Evolutionary conservation across 2,113 vertebrate species (phyloP), one percentile per base, ranked within the genome.

Genomic region (Macrotis lagotis): DNA sequence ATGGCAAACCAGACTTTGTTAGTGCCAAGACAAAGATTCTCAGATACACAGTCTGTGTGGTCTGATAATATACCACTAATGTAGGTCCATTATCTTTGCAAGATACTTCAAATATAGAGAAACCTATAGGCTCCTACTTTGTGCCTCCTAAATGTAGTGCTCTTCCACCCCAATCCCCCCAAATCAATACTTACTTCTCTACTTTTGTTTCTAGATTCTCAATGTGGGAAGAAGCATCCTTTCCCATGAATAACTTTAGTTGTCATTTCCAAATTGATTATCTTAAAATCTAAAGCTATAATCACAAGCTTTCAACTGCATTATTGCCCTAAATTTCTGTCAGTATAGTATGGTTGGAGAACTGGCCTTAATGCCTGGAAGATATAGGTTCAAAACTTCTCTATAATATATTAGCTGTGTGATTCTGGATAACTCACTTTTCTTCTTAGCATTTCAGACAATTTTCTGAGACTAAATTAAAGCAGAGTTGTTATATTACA

Each of bases 1-100:
- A 97, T 94, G 96, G 95, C 16, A 95, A 97, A 91, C 37, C 51
- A 93, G 89, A 95, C 25, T 95, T 96, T 96, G 49, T 53, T 88
- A 90, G 89, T 90, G 89, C 89, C 89, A 90, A 90, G 94, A 93
- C 50, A 91, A 89, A 92, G 26, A 89, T 55, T 94, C 37, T 91
- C 28, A 96, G 95, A 94, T 91, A 83, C 74, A 92, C 94, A 95
- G 90, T 50, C 94, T 25, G 93, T 96, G 93, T 94, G 96, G 59
- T 96, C 93, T 96, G 44, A 90, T 48, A 24, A 91, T 88, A 50
- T 48, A 88, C 91, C 94, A 90, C 59, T 95, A 53, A 37, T 0
- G 37, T 50, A 95, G 66, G 95, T 48, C 44, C 50, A 47, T 48
- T 16, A 89, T 51, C 89, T 88, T n/a, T 90, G 50, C 74, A 59